These are phyloP conservation scores for Chelon labrosus DNA, from an alignment of 2,797 vertebrate genomes.

Conservation along the genomic window DNA sequence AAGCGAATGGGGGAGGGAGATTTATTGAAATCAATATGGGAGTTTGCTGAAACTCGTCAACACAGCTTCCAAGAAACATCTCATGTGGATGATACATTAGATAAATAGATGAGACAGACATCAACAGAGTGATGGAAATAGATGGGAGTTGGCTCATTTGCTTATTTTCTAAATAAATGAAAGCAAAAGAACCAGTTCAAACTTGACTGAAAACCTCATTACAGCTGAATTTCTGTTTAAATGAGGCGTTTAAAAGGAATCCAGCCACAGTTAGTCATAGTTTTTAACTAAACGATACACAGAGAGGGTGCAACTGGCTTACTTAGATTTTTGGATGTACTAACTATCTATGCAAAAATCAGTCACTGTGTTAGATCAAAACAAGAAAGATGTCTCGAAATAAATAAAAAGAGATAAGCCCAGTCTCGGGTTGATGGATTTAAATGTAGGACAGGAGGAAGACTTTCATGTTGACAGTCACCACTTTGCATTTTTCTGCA, in stretches of 20 bases:
- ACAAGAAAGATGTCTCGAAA: neutral
- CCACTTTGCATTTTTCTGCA: neutral
- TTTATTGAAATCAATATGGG: slow-evolving; percentile 75
- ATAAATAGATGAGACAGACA: slow-evolving; percentile 34
- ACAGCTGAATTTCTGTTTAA: neutral
- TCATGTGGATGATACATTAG: slow-evolving; percentile 54
- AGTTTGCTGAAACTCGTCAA: slow-evolving; percentile 71
- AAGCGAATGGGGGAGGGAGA: slow-evolving; percentile 25
- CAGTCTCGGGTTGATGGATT: neutral
- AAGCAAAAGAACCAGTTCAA: neutral
- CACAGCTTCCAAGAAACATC: slow-evolving; percentile 72
- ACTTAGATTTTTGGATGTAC: neutral
- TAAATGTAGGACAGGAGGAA: neutral
- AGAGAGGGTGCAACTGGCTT: neutral
- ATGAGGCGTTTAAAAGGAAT: neutral
- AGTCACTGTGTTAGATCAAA: no score
- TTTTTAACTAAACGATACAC: no score
- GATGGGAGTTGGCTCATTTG: neutral
- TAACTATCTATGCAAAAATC: neutral
- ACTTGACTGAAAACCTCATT: slow-evolving; percentile 4
- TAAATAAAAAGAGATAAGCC: neutral
- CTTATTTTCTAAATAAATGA: neutral
- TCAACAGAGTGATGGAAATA: slow-evolving; percentile 2
- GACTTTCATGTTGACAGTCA: neutral
- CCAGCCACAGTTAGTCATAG: no score